Conservation (phyloP, 2,113 vertebrate genomes). For the Oxyura jamaicensis region DNA sequence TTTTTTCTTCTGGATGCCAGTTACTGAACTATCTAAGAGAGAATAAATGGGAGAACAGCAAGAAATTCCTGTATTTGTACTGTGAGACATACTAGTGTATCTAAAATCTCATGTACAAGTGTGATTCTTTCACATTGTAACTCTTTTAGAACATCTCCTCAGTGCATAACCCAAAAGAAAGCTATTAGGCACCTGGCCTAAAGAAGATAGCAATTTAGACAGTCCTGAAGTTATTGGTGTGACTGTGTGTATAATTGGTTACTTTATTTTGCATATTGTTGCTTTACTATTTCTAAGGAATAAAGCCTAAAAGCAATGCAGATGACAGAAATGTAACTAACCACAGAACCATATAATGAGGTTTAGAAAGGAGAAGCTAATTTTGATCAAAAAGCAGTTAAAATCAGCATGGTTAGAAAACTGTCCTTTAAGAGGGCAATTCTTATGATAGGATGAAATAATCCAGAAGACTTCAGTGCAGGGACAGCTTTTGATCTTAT, state of each 20-base stretch:
- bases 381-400: not conserved
- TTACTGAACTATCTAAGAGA: not conserved
- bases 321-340: not conserved
- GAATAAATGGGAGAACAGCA: not conserved
- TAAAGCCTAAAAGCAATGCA: not conserved
- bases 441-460: not conserved
- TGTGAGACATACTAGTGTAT: not conserved
- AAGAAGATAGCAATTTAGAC: not conserved
- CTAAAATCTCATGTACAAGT: not conserved
- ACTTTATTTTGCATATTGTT: not conserved
- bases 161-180: not conserved
- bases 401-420: not conserved
- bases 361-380: not conserved
- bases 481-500: not conserved
- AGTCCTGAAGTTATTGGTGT: not conserved
- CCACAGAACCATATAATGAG: not conserved
- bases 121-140: not conserved
- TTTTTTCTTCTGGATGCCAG: not conserved
- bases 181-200: not conserved
- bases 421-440: not conserved
- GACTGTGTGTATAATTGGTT: too few relatives aligned
- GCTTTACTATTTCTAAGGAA: not conserved
- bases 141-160: not conserved
- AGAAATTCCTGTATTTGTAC: not conserved
- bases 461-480: not conserved